Percentiles rank a stretch among this genome's conserved stretches.
Conservation (phyloP, 1,140 invertebrate species). For the Tribolium madens region DNA sequence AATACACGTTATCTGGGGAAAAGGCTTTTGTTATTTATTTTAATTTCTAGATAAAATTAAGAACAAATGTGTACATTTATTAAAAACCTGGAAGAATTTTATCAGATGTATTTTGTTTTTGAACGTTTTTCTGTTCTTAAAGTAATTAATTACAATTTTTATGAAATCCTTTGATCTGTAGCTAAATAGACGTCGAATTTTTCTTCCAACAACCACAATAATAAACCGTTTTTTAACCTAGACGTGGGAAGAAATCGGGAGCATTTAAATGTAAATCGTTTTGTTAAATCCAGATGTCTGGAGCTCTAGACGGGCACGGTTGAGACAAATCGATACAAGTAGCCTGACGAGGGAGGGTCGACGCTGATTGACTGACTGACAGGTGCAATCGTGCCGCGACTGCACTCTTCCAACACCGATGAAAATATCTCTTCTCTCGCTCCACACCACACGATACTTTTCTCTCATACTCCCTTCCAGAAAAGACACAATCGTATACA, state of each 20-base stretch:
- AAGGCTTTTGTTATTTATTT: too few species aligned
- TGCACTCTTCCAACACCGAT: conserved; percentile 17
- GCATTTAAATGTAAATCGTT: conserved; percentile 39
- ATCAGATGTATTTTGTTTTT: too few species aligned
- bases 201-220: background rate
- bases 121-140: too few species aligned
- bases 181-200: too few species aligned
- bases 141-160: too few species aligned
- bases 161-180: too few species aligned
- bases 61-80: too few species aligned
- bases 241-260: background rate
- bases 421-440: background rate
- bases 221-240: background rate
- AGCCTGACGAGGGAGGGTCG: conserved; percentile 44
- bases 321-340: conserved; percentile 46
- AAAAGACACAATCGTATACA: conserved; percentile 8
- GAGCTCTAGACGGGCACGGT: conserved; percentile 27
- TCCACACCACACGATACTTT: background rate
- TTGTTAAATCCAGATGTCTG: conserved; percentile 44
- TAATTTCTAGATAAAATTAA: too few species aligned
- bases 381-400: conserved; percentile 36
- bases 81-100: too few species aligned
- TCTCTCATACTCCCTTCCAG: background rate
- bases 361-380: conserved; percentile 45
- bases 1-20: too few species aligned